These are phyloP conservation scores for Tyrannus savana DNA, from an alignment of 2,113 vertebrate species.

Conservation along the genomic window DNA sequence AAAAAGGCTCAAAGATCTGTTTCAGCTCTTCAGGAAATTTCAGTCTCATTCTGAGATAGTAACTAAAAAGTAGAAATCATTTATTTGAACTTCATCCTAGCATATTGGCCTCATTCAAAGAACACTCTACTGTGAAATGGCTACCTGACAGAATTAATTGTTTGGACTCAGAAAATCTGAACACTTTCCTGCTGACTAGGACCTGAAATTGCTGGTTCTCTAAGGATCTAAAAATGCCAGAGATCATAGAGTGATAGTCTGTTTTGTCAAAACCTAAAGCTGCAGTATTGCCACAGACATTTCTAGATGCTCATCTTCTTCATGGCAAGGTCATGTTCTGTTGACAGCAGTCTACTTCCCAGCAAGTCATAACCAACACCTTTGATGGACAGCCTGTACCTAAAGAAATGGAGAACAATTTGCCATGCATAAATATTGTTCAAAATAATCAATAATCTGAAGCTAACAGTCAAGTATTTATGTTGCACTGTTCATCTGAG, in stretches of 20 bases:
- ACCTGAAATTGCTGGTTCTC: background rate
- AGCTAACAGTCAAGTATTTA: background rate
- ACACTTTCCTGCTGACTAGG: background rate
- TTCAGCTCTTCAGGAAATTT: background rate
- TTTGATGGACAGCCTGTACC: background rate
- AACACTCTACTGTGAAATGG: background rate
- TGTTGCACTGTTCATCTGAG: background rate
- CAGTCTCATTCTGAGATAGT: background rate
- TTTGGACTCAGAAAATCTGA: background rate
- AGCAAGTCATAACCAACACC: background rate
- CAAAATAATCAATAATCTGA: conserved; percentile 11
- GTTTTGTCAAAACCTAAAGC: background rate
- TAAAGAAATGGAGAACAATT: background rate
- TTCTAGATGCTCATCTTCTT: background rate
- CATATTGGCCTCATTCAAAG: background rate
- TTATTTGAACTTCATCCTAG: background rate
- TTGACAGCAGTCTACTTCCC: background rate
- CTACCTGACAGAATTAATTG: background rate
- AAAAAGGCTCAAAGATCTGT: background rate
- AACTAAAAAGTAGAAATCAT: background rate
- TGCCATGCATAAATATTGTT: background rate
- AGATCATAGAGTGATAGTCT: background rate
- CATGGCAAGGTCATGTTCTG: background rate
- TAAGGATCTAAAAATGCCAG: background rate
- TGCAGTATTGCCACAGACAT: background rate